A percentile compares a stretch with the other conserved stretches of the same genome.
These are phyloP conservation scores for Platypus cylindrus DNA, from an alignment of 2,888 invertebrate genomes.

Conservation along the genomic window DNA sequence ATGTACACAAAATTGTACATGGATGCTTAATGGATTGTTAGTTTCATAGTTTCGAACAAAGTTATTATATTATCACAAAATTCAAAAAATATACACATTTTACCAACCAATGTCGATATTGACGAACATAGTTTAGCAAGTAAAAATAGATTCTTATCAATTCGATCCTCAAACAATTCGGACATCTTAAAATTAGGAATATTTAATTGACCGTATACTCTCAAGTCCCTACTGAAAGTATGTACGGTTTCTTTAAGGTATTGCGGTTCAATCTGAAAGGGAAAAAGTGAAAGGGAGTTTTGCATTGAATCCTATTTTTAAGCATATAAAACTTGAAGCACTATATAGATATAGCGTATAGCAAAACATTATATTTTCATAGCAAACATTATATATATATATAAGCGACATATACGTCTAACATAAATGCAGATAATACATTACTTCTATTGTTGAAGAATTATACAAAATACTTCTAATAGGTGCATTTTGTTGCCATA, in stretches of 20 bases:
- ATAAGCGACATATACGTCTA: no score
- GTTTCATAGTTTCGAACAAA: no score
- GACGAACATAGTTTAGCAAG: slow-evolving; percentile 54
- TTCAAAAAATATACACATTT: no score
- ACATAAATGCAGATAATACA: slow-evolving; percentile 7
- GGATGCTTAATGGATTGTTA: no score
- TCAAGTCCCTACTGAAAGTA: slow-evolving; percentile 47
- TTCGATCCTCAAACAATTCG: slow-evolving; percentile 54
- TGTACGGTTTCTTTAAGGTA: slow-evolving; percentile 45
- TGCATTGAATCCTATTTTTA: no score
- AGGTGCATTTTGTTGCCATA: slow-evolving; percentile 59
- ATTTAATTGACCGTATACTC: slow-evolving; percentile 54
- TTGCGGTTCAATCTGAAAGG: slow-evolving; percentile 38
- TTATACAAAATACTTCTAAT: slow-evolving; percentile 52
- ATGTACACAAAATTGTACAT: no score
- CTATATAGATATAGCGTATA: no score
- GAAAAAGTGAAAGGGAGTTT: no score
- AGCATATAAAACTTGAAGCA: no score
- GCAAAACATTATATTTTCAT: no score
- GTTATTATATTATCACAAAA: no score
- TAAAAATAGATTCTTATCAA: slow-evolving; percentile 54
- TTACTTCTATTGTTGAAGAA: slow-evolving; percentile 47
- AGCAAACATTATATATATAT: no score
- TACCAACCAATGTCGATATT: slow-evolving; percentile 52
- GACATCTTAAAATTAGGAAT: slow-evolving; percentile 53